phyloP scores from a whole-genome alignment of 2,113 vertebrate species.

The Centropristis striata region DNA sequence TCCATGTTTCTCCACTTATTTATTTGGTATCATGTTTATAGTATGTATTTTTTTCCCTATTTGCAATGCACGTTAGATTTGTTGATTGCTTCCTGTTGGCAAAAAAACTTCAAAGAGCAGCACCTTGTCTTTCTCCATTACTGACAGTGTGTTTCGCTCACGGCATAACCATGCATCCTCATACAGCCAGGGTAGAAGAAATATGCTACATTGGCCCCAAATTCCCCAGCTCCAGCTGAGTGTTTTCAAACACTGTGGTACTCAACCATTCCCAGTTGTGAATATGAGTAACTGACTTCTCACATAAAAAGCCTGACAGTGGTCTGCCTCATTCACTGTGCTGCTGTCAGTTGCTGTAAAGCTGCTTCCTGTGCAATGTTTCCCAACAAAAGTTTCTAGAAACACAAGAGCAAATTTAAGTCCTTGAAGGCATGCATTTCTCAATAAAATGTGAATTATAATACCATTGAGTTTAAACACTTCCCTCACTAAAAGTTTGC shows the following conservation, averaged over 20 bases:
- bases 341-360: neutral
- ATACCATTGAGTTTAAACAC: neutral
- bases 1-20: too few species aligned
- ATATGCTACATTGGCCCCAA: neutral
- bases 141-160: neutral
- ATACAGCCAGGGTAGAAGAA: neutral
- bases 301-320: neutral
- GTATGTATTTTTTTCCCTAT: too few species aligned
- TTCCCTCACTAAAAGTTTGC: constrained; percentile 12
- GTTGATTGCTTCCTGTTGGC: neutral
- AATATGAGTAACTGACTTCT: constrained; percentile 20
- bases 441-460: neutral
- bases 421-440: neutral
- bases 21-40: too few species aligned
- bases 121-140: neutral
- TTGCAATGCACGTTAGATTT: too few species aligned
- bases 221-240: constrained; percentile 1
- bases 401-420: neutral
- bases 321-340: constrained; percentile 6
- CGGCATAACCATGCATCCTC: neutral
- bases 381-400: neutral
- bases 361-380: neutral
- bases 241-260: constrained; percentile 17
- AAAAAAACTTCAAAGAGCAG: neutral
- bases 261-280: constrained; percentile 35